These are phyloP conservation scores for Nesospiza acunhae DNA, from an alignment of 2,113 vertebrate genomes.

Conservation along the genomic window DNA sequence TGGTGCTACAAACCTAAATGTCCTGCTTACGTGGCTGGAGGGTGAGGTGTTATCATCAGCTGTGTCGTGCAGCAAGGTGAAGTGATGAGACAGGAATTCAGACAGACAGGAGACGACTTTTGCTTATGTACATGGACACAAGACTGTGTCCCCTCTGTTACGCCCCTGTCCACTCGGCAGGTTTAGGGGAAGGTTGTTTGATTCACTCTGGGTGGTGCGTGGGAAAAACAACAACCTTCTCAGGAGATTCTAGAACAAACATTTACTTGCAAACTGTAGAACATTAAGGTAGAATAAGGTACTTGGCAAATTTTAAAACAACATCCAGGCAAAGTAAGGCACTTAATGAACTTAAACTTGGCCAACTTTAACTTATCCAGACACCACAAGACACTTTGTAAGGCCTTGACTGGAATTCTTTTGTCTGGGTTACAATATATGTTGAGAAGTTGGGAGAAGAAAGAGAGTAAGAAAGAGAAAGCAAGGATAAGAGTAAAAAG, in stretches of 20 bases:
- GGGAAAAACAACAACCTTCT: background rate
- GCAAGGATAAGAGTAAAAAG: background rate
- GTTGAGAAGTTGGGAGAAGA: background rate
- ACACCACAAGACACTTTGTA: background rate
- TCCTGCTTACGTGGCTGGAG: background rate
- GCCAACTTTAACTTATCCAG: background rate
- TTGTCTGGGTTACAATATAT: background rate
- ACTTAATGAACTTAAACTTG: background rate
- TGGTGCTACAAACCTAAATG: background rate
- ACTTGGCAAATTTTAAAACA: background rate
- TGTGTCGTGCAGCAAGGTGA: background rate
- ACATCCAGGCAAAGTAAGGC: background rate
- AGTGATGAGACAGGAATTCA: background rate
- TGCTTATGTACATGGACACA: background rate
- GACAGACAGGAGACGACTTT: background rate
- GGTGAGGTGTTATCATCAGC: background rate
- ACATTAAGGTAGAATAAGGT: background rate
- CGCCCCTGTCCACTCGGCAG: accelerated
- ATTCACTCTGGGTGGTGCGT: background rate
- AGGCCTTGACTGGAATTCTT: background rate
- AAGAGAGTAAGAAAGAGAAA: background rate
- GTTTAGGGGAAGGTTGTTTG: background rate
- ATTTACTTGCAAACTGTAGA: background rate
- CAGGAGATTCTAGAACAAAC: background rate
- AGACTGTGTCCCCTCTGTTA: background rate